These are phyloP conservation scores for Phymanthus crucifer DNA, from an alignment of 92 coral and sea anemone genomes.

Conservation along the genomic window DNA sequence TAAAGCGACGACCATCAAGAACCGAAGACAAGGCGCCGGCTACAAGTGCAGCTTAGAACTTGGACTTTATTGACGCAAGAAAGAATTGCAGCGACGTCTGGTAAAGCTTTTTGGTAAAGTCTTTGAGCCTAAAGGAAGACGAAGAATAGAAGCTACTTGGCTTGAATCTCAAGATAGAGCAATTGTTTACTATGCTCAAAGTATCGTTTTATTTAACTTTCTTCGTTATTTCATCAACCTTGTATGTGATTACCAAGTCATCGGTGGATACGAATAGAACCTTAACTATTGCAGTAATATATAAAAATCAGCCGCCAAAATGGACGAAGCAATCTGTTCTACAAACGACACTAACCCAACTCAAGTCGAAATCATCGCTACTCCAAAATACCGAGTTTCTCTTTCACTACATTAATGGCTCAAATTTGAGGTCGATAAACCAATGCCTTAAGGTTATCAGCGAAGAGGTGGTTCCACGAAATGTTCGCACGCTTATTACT, in stretches of 20 bases:
- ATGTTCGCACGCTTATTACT: conserved; percentile 22
- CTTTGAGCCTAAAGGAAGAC: background rate
- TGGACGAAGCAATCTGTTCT: background rate
- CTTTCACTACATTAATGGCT: conserved; percentile 9
- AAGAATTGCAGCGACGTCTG: no score
- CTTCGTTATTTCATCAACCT: background rate
- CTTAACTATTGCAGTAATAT: background rate
- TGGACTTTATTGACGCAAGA: no score
- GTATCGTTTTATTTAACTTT: background rate
- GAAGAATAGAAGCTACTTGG: background rate
- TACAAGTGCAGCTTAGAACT: no score
- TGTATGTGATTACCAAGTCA: background rate
- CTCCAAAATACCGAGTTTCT: background rate
- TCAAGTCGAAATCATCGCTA: background rate
- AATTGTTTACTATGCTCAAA: background rate
- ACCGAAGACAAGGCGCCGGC: no score
- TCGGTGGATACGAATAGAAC: background rate
- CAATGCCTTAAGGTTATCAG: conserved; percentile 17
- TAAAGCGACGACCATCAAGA: no score
- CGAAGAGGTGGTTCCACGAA: conserved; percentile 6
- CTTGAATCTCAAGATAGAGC: background rate
- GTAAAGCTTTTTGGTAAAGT: background rate
- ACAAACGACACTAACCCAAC: background rate
- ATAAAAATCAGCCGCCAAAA: background rate
- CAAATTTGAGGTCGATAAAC: conserved; percentile 4